A percentile compares a stretch with the other conserved stretches of the same genome.
These are phyloP conservation scores for Actinemys pallida DNA, from an alignment of 2,113 vertebrate genomes.

Conservation along the genomic window DNA sequence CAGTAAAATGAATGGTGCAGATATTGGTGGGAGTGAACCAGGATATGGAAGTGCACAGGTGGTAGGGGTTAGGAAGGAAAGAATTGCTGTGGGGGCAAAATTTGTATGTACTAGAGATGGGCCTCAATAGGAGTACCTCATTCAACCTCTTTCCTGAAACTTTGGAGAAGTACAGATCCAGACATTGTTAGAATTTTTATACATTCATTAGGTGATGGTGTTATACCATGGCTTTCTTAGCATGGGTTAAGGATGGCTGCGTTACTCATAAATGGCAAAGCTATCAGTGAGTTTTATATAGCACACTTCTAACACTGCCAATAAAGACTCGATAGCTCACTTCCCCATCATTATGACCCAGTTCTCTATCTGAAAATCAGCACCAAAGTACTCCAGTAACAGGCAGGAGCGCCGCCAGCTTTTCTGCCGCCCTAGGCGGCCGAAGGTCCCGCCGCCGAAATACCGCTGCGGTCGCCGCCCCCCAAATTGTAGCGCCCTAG, in stretches of 20 bases:
- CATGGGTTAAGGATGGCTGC: rapidly evolving
- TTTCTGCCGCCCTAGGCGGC: too few relatives aligned
- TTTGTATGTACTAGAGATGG: rapidly evolving
- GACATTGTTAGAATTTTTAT: background rate
- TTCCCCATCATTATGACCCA: background rate
- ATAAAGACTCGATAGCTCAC: background rate
- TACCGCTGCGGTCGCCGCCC: too few relatives aligned
- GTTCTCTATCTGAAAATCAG: background rate
- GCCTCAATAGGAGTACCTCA: background rate
- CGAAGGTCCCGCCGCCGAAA: too few relatives aligned
- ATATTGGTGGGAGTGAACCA: background rate
- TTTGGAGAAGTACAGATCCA: background rate
- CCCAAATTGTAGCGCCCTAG: too few relatives aligned
- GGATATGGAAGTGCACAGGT: rapidly evolving
- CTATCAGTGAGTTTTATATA: background rate
- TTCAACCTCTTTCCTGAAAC: background rate
- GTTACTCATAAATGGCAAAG: background rate
- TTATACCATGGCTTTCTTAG: background rate
- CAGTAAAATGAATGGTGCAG: background rate
- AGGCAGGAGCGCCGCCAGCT: too few relatives aligned
- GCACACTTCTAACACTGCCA: background rate
- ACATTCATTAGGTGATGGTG: rapidly evolving
- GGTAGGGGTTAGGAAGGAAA: background rate
- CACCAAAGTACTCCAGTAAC: background rate
- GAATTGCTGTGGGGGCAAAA: background rate